These are phyloP conservation scores for Sandelia bainsii DNA, from an alignment of 2,797 vertebrate genomes.

Conservation along the genomic window DNA sequence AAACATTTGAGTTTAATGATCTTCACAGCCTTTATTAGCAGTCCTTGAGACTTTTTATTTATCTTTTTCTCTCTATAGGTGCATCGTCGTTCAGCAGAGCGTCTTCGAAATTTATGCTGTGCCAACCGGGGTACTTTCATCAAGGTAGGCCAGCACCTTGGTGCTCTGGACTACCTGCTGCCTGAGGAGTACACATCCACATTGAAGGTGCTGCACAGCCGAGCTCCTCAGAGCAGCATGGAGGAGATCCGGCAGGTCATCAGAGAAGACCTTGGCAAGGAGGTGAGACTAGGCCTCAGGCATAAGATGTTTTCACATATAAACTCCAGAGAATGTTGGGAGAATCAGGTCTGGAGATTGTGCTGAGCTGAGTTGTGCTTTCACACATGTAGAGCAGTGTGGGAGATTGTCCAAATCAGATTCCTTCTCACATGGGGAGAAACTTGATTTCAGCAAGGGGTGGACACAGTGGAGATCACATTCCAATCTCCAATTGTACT, in stretches of 20 bases:
- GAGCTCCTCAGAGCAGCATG: conserved; percentile 92
- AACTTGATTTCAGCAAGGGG: too few species aligned
- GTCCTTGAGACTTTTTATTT: neutral
- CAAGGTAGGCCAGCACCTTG: conserved; percentile 97
- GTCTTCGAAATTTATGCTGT: conserved; percentile 93
- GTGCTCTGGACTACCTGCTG: conserved; percentile 94
- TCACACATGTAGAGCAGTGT: too few species aligned
- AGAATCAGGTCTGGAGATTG: too few species aligned
- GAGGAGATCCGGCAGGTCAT: conserved; percentile 92
- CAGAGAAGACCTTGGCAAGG: conserved; percentile 93
- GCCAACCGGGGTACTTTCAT: conserved; percentile 97
- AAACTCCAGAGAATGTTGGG: neutral
- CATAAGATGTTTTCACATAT: too few species aligned
- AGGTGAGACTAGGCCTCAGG: conserved; percentile 79
- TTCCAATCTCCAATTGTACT: too few species aligned
- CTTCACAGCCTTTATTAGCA: neutral
- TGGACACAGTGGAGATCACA: too few species aligned
- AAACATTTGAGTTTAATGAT: neutral
- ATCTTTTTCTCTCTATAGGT: conserved; percentile 80
- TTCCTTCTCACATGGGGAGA: too few species aligned
- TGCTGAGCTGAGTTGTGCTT: too few species aligned
- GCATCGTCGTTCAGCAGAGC: conserved; percentile 92
- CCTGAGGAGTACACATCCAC: conserved; percentile 96
- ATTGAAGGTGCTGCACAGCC: conserved; percentile 94
- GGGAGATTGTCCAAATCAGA: too few species aligned